Percentiles rank a stretch among this genome's conserved stretches.
Conservation (phyloP, 2,113 vertebrate species). For the Paradisaea rubra region DNA sequence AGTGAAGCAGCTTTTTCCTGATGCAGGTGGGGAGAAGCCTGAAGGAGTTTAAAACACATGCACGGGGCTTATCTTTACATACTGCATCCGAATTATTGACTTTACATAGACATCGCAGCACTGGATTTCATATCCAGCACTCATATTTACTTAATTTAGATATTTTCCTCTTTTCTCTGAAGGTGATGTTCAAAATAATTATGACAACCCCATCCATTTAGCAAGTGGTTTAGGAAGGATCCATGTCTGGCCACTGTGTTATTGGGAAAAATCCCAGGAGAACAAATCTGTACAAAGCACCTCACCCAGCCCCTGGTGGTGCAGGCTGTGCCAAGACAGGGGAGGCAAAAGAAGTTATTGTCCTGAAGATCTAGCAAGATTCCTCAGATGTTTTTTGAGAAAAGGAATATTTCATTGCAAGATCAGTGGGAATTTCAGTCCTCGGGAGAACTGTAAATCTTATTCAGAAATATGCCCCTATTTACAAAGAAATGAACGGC, state of each 20-base stretch:
- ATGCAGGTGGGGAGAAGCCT: not conserved
- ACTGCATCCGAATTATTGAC: not conserved
- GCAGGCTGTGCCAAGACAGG: not conserved
- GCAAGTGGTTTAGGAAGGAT: not conserved
- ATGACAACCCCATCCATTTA: not conserved
- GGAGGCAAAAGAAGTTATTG: not conserved
- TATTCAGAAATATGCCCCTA: not conserved
- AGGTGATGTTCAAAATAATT: not conserved
- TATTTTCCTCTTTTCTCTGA: not conserved
- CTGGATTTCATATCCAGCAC: not conserved
- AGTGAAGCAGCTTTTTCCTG: not conserved
- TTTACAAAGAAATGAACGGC: not conserved
- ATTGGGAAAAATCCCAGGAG: not conserved
- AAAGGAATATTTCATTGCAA: not conserved
- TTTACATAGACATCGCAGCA: not conserved
- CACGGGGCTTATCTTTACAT: rapidly evolving
- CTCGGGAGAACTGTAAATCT: not conserved
- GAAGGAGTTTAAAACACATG: not conserved
- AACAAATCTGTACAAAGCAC: not conserved
- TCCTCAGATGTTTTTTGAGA: not conserved
- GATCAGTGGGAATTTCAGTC: not conserved
- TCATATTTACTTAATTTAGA: not conserved
- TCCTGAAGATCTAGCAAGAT: not conserved
- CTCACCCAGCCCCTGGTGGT: not conserved
- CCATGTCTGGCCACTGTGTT: rapidly evolving